A percentile compares a stretch with the other conserved stretches of the same genome.
Conservation (phyloP, 2,888 invertebrate species). For the Zaprionus obscuricornis region DNA sequence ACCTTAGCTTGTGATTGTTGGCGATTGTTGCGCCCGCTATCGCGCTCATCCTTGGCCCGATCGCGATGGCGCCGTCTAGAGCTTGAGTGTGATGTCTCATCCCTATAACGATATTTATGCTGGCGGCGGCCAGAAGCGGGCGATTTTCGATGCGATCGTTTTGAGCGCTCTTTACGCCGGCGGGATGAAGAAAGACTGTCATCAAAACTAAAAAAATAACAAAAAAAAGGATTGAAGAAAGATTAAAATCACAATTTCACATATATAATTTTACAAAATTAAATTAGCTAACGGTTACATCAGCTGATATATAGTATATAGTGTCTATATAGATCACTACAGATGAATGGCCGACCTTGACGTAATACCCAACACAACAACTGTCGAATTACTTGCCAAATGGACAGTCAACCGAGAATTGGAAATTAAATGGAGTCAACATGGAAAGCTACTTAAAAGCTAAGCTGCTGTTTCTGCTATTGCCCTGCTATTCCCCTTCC, state of each 20-base stretch:
- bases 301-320: slow-evolving; percentile 2
- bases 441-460: slow-evolving; percentile 74
- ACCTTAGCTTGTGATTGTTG: slow-evolving; percentile 83
- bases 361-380: slow-evolving; percentile 67
- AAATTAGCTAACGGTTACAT: slow-evolving; percentile 24
- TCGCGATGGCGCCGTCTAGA: slow-evolving; percentile 83
- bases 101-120: slow-evolving; percentile 86
- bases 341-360: slow-evolving; percentile 76
- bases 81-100: slow-evolving; percentile 82
- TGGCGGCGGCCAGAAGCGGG: slow-evolving; percentile 90
- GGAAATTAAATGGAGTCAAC: slow-evolving; percentile 57
- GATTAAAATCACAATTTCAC: no score
- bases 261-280: no score
- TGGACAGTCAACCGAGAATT: slow-evolving; percentile 48
- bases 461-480: slow-evolving; percentile 49
- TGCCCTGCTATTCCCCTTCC: slow-evolving; percentile 24
- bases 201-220: slow-evolving; percentile 78
- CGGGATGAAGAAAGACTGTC: slow-evolving; percentile 87
- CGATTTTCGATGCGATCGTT: slow-evolving; percentile 93
- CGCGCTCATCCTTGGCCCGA: slow-evolving; percentile 82
- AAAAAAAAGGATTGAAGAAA: no score
- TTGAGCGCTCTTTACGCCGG: slow-evolving; percentile 92
- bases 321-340: slow-evolving; percentile 14
- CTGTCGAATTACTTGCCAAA: slow-evolving; percentile 52
- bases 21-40: slow-evolving; percentile 81